These are phyloP conservation scores for Calyptomena viridis DNA, from an alignment of 2,113 vertebrate species.

Conservation along the genomic window DNA sequence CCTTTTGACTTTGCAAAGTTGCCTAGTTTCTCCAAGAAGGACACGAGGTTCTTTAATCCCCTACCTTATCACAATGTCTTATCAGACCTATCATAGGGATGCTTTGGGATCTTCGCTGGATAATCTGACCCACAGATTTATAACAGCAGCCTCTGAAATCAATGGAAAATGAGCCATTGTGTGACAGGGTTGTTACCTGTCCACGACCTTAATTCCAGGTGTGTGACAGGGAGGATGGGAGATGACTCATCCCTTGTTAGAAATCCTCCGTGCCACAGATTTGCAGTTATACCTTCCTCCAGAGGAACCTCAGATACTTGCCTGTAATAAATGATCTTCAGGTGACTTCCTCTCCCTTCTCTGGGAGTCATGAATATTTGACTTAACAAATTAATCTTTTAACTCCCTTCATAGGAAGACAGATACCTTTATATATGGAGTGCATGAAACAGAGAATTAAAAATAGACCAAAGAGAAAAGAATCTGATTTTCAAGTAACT, in stretches of 20 bases:
- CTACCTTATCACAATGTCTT: background rate
- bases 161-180: background rate
- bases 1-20: slow-evolving; percentile 15
- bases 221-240: background rate
- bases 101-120: background rate
- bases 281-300: background rate
- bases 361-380: slow-evolving; percentile 17
- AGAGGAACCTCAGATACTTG: background rate
- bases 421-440: background rate
- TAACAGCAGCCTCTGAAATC: background rate
- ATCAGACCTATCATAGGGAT: background rate
- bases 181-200: background rate
- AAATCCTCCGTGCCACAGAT: background rate
- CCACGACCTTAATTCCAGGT: background rate
- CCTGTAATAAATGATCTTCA: background rate
- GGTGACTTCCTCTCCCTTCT: background rate
- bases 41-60: background rate
- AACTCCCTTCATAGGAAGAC: background rate
- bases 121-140: background rate
- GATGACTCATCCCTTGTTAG: background rate
- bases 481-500: background rate
- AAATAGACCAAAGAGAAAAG: background rate
- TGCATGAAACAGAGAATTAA: background rate
- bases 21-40: background rate
- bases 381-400: slow-evolving; percentile 49